Evolutionary conservation across 92 coral and sea anemone genomes (phyloP).

Genomic region (Zoanthus gigantus): DNA sequence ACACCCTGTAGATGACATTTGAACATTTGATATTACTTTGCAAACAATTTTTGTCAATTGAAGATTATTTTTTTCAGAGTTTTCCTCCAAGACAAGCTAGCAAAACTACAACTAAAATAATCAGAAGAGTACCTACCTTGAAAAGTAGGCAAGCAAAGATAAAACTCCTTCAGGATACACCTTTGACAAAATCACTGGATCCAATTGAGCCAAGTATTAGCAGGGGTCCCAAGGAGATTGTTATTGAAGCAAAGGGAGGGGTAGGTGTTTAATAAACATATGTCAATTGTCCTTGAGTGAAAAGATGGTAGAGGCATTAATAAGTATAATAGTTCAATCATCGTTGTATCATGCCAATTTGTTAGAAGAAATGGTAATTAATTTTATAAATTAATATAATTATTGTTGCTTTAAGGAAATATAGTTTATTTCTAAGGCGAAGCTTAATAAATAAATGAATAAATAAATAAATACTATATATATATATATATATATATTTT

Average conservation of each 20-base stretch:
- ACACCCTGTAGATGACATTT: too few relatives aligned
- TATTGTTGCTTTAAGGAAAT: too few relatives aligned
- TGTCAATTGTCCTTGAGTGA: too few relatives aligned
- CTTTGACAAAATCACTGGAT: not conserved
- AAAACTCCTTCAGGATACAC: not conserved
- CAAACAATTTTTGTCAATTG: not conserved
- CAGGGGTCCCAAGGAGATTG: slow-evolving; percentile 62
- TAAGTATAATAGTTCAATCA: too few relatives aligned
- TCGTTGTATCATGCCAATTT: not conserved
- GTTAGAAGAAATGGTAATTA: too few relatives aligned
- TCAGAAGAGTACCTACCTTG: not conserved
- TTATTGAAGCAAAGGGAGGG: slow-evolving; percentile 55
- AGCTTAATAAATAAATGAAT: too few relatives aligned
- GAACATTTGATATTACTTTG: not conserved
- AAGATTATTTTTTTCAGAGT: not conserved
- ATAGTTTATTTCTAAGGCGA: too few relatives aligned
- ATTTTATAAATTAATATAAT: too few relatives aligned
- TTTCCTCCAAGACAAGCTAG: not conserved
- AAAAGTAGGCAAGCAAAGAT: not conserved
- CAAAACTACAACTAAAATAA: not conserved
- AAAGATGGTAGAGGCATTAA: not conserved
- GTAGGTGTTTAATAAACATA: slow-evolving; percentile 5
- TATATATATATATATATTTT: too few relatives aligned
- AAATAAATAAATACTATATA: too few relatives aligned
- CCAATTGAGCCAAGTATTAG: slow-evolving; percentile 27